phyloP scores from a whole-genome alignment of 2,113 vertebrate genomes.

The Anhinga anhinga region DNA sequence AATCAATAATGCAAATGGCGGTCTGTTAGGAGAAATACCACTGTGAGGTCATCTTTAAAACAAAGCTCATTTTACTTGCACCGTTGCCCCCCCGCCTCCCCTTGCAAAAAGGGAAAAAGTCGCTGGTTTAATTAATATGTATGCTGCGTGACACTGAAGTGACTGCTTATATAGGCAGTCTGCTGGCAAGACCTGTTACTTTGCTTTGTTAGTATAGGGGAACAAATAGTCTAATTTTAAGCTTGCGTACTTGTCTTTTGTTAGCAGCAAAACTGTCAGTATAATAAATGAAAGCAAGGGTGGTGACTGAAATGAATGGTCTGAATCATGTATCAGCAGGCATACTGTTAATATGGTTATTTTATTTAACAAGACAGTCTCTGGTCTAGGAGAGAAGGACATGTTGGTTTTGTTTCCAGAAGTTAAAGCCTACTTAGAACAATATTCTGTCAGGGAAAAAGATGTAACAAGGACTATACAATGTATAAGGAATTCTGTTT shows the following conservation, averaged over 20 bases:
- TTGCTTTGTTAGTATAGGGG: not conserved
- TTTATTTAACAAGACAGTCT: not conserved
- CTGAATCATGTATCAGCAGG: not conserved
- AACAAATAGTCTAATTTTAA: conserved; percentile 15
- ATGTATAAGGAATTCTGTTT: not conserved
- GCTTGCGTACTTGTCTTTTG: not conserved
- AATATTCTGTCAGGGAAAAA: not conserved
- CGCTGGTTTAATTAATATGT: not conserved
- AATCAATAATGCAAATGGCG: conserved; percentile 44
- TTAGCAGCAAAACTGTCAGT: conserved; percentile 4
- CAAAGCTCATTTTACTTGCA: not conserved
- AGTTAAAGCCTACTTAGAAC: not conserved
- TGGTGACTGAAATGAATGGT: not conserved
- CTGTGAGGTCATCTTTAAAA: conserved; percentile 8
- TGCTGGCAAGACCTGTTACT: not conserved
- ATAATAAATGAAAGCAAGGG: conserved; percentile 9
- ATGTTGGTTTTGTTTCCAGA: not conserved
- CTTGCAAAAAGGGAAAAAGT: not conserved
- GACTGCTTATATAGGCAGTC: not conserved
- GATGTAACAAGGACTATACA: not conserved
- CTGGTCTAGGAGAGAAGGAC: not conserved
- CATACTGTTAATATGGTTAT: not conserved
- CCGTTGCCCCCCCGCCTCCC: not conserved
- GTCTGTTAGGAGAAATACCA: not conserved
- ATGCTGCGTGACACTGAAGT: not conserved